Percentiles rank a stretch among this genome's conserved stretches.
Evolutionary conservation across 2,797 vertebrate species (phyloP).

Genomic region (Delichon dasypus): DNA sequence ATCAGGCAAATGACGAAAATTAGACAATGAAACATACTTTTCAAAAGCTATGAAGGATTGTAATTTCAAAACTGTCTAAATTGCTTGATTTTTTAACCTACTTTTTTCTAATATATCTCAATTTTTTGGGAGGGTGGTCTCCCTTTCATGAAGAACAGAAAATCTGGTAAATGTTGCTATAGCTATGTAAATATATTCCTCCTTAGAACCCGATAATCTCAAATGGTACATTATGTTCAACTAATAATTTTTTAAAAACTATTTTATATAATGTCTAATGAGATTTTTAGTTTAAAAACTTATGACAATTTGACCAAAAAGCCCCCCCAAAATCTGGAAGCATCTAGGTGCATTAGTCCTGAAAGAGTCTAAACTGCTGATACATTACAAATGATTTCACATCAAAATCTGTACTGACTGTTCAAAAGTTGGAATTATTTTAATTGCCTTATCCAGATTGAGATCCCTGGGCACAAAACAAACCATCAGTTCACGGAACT

Average conservation of each 20-base stretch:
- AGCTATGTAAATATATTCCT: not conserved
- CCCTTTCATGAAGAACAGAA: not conserved
- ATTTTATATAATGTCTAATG: not conserved
- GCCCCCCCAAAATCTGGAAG: not conserved
- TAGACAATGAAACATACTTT: not conserved
- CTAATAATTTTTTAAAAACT: fast-evolving
- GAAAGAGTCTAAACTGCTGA: not conserved
- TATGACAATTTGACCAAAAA: not conserved
- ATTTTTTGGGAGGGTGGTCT: not conserved
- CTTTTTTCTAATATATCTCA: not conserved
- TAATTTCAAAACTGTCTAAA: not conserved
- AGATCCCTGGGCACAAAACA: not conserved
- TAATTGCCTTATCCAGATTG: not conserved
- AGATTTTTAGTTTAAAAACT: not conserved
- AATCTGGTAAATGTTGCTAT: not conserved
- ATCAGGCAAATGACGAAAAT: not conserved
- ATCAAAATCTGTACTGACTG: not conserved
- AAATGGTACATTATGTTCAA: not conserved
- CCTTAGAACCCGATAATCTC: not conserved
- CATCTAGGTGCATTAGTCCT: not conserved
- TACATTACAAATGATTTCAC: not conserved
- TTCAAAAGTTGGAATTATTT: not conserved
- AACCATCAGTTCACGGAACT: not conserved
- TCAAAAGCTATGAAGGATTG: not conserved
- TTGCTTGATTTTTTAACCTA: not conserved